Evolutionary conservation across 2,888 invertebrate genomes (phyloP).

Genomic region (Synanthedon vespiformis): DNA sequence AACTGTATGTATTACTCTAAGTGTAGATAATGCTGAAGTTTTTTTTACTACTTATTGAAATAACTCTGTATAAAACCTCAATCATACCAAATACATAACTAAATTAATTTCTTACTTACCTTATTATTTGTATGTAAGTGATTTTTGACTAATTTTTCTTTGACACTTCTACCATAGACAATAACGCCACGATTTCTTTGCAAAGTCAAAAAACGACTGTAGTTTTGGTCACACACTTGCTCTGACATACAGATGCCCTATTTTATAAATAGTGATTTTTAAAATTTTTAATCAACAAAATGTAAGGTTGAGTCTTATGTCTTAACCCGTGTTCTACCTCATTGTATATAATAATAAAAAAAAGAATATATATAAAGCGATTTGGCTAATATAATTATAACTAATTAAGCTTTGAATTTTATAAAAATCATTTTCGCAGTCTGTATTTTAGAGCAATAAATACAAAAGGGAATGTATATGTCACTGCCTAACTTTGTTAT

Average conservation of each 20-base stretch:
- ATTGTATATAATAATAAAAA: conserved; percentile 52
- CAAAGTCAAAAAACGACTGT: neutral
- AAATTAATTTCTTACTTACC: neutral
- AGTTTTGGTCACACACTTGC: neutral
- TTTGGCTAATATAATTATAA: conserved; percentile 55
- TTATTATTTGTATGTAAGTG: neutral
- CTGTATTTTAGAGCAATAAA: conserved; percentile 51
- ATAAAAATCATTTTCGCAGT: conserved; percentile 29
- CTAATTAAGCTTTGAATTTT: conserved; percentile 38
- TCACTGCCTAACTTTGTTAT: conserved; percentile 36
- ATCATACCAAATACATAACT: conserved; percentile 51
- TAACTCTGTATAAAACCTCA: conserved; percentile 68
- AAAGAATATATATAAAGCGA: conserved; percentile 15
- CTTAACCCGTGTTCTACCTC: conserved; percentile 56
- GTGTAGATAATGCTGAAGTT: neutral
- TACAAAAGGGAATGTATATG: conserved; percentile 19
- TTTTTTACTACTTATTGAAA: conserved; percentile 16
- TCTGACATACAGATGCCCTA: neutral
- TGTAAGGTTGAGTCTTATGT: neutral
- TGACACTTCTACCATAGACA: neutral
- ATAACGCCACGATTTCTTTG: neutral
- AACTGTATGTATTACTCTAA: neutral
- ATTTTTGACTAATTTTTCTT: neutral
- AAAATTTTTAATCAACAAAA: neutral
- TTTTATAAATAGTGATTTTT: neutral